Percentiles rank a stretch among this genome's conserved stretches.
These are phyloP conservation scores for Synanthedon myopaeformis DNA, from an alignment of 2,888 invertebrate genomes.

Conservation along the genomic window DNA sequence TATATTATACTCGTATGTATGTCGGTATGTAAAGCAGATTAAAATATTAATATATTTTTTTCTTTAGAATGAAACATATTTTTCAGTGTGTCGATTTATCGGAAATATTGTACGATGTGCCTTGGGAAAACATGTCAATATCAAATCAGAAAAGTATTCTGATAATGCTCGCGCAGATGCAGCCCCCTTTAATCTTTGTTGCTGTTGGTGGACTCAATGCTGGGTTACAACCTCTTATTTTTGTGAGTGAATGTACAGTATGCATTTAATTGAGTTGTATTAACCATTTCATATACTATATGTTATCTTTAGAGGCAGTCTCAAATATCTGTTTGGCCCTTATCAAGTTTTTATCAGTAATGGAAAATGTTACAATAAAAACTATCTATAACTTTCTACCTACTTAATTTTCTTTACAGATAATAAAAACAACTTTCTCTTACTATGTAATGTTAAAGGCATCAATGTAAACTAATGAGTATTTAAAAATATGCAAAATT, in stretches of 20 bases:
- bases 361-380: too few species aligned
- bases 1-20: too few species aligned
- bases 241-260: slow-evolving; percentile 10
- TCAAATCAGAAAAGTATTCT: slow-evolving; percentile 21
- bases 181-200: slow-evolving; percentile 18
- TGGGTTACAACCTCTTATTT: slow-evolving; percentile 23
- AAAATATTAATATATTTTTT: too few species aligned
- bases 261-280: too few species aligned
- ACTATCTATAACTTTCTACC: too few species aligned
- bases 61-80: too few species aligned
- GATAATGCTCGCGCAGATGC: slow-evolving; percentile 18
- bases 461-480: slow-evolving; percentile 6
- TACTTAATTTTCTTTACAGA: slow-evolving; percentile 10
- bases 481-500: too few species aligned
- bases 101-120: slow-evolving; percentile 17
- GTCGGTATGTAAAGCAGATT: too few species aligned
- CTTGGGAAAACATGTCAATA: slow-evolving; percentile 25
- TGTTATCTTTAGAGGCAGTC: too few species aligned
- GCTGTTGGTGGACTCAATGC: slow-evolving; percentile 23
- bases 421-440: slow-evolving; percentile 25
- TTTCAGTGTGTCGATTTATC: slow-evolving; percentile 24
- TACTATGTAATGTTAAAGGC: slow-evolving; percentile 25
- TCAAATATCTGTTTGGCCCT: too few species aligned
- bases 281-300: too few species aligned
- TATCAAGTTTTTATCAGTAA: too few species aligned